These are phyloP conservation scores for Petromus typicus DNA, from an alignment of 2,113 vertebrate species.

Conservation along the genomic window DNA sequence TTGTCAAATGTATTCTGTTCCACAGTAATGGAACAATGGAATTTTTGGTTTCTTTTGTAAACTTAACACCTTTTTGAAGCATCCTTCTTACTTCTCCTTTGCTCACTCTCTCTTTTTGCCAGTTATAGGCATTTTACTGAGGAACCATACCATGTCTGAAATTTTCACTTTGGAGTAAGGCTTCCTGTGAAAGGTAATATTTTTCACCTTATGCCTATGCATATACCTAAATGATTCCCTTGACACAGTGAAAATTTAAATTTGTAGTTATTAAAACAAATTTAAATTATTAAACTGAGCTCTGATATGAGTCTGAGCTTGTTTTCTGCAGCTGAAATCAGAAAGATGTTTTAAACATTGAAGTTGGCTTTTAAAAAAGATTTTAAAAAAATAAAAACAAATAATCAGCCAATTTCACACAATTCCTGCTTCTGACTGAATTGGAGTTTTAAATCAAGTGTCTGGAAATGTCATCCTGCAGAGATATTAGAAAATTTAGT, in stretches of 20 bases:
- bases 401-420: not conserved
- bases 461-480: constrained; percentile 35
- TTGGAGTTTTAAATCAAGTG: constrained; percentile 51
- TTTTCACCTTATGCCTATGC: constrained; percentile 31
- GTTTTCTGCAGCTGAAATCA: constrained; percentile 44
- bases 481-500: not conserved
- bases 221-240: constrained; percentile 65
- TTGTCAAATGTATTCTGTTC: not conserved
- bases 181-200: not conserved
- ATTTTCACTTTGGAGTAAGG: constrained; percentile 45
- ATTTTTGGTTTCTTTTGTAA: not conserved
- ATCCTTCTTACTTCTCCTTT: not conserved
- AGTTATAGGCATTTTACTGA: constrained; percentile 34
- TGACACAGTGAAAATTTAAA: constrained; percentile 51
- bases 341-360: constrained; percentile 55
- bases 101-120: not conserved
- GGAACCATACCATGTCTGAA: not conserved
- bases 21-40: not conserved
- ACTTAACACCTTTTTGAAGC: not conserved
- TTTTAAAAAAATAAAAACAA: not conserved
- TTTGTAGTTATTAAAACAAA: constrained; percentile 60
- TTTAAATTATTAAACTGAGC: constrained; percentile 64
- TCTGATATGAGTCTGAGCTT: constrained; percentile 38
- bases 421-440: not conserved
- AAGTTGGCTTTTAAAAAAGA: constrained; percentile 43